Evolutionary conservation across 2,113 vertebrate species (phyloP), one percentile per base, ranked within the genome.

Genomic region (Microtus richardsoni): DNA sequence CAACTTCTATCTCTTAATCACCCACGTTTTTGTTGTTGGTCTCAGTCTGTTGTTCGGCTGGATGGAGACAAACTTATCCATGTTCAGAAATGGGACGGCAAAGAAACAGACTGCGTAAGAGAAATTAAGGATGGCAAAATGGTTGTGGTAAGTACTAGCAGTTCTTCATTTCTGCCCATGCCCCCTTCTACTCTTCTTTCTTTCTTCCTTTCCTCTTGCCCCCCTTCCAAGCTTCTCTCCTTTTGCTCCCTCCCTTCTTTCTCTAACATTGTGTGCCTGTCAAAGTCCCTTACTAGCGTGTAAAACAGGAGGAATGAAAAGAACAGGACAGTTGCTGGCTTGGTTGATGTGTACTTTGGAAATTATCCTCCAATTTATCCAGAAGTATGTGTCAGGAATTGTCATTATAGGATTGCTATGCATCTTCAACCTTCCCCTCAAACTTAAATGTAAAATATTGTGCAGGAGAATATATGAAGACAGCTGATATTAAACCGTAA

Each of bases 1-100:
- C 54, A 36, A 95, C 33, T 62, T 49, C 68, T 70, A 7, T 8
- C 52, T 79, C 33, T 71, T 88, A 71, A 7, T 88, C 24, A 66
- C 77, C 58, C 77, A 3, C 39, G n/a, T 91, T 98, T 93, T 94
- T 98, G 82, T 96, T 96, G 82, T 97, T 95, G 93, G 66, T 97
- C 95, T 96, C 97, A 99, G 99, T 99, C 99, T 92, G 98, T 98
- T n/a, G 98, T 99, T 95, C 98, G 95, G 78, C 91, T 99, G 98
- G 99, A 99, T 0, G 99, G 99, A 93, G 98, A 99, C 97, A 99
- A 99, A 97, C 95, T 99, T 79, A 98, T 99, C 94, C 99, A 99
- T 0, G 98, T 99, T 96, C 99, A 99, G 98, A 99, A 99, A 98
- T 99, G 99, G 99, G 99, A 99, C 0, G 99, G 98, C 97, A 99